Conservation (phyloP, 1,140 invertebrate species). For the Akabosia matsudoensis region DNA sequence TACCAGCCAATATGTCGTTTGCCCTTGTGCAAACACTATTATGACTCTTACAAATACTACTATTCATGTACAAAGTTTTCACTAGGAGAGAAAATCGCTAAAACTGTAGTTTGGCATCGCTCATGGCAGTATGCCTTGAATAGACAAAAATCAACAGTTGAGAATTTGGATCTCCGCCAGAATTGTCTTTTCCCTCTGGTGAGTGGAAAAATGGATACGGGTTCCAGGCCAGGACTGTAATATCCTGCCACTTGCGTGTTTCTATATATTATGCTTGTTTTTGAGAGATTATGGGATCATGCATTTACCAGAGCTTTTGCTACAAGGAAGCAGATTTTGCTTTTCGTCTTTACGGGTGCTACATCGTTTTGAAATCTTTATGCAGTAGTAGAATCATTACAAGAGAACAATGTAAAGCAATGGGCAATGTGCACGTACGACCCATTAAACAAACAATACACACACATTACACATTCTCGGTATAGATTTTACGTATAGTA, state of each 20-base stretch:
- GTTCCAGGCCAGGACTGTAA: conserved; percentile 4
- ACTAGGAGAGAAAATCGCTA: neutral
- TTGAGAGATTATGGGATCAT: neutral
- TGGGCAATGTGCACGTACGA: neutral
- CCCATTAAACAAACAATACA: neutral
- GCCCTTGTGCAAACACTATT: neutral
- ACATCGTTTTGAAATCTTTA: too few relatives aligned
- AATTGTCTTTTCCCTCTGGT: neutral
- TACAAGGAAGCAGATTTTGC: too few relatives aligned
- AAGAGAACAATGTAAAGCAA: too few relatives aligned
- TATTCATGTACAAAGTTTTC: neutral
- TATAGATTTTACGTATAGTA: neutral
- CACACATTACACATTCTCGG: neutral
- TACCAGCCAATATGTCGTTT: neutral
- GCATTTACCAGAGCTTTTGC: too few relatives aligned
- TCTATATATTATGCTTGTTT: too few relatives aligned
- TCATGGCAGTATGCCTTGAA: conserved; percentile 12
- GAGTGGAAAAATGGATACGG: conserved; percentile 8
- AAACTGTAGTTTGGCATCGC: conserved; percentile 15
- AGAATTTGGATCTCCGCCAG: conserved; percentile 17
- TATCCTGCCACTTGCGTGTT: too few relatives aligned
- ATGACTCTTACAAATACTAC: neutral
- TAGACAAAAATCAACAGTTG: conserved; percentile 25
- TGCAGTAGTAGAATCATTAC: too few relatives aligned
- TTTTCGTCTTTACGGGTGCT: too few relatives aligned